A percentile compares a stretch with the other conserved stretches of the same genome.
Evolutionary conservation across 2,113 vertebrate species (phyloP).

Genomic region (Ramphastos sulfuratus): DNA sequence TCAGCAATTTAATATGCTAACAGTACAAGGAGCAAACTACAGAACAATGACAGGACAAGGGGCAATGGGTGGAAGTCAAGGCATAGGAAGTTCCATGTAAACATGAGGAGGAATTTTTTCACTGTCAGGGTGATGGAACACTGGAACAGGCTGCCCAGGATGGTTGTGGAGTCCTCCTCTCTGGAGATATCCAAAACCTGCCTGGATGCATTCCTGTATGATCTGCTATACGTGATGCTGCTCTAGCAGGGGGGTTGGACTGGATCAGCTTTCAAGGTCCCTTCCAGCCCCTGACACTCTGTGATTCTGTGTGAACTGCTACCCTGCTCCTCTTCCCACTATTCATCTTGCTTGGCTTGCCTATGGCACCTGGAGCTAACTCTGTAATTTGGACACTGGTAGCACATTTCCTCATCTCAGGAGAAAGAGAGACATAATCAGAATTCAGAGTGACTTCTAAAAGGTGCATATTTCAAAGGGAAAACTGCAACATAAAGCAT

Average conservation of each 20-base stretch:
- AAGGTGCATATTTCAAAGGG: background rate
- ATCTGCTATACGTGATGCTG: too few relatives aligned
- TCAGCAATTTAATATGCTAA: background rate
- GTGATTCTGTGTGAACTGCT: background rate
- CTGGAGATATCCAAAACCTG: too few relatives aligned
- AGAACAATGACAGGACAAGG: background rate
- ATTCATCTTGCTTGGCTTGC: background rate
- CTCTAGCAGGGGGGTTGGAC: too few relatives aligned
- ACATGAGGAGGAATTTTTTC: too few relatives aligned
- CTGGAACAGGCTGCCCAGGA: too few relatives aligned
- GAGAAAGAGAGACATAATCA: slow-evolving; percentile 18
- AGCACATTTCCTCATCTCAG: background rate
- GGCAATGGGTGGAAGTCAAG: too few relatives aligned
- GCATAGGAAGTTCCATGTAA: too few relatives aligned
- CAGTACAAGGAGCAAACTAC: background rate
- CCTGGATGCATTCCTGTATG: too few relatives aligned
- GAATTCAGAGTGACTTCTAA: slow-evolving; percentile 22
- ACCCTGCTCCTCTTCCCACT: background rate
- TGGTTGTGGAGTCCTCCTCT: too few relatives aligned
- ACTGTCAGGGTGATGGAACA: too few relatives aligned
- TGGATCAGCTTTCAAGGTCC: too few relatives aligned
- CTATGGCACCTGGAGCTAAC: background rate
- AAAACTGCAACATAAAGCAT: slow-evolving; percentile 21
- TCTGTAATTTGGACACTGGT: background rate
- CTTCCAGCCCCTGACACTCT: too few relatives aligned